Conservation (phyloP, 1,140 invertebrate species). For the Zaprionus africanus region DNA sequence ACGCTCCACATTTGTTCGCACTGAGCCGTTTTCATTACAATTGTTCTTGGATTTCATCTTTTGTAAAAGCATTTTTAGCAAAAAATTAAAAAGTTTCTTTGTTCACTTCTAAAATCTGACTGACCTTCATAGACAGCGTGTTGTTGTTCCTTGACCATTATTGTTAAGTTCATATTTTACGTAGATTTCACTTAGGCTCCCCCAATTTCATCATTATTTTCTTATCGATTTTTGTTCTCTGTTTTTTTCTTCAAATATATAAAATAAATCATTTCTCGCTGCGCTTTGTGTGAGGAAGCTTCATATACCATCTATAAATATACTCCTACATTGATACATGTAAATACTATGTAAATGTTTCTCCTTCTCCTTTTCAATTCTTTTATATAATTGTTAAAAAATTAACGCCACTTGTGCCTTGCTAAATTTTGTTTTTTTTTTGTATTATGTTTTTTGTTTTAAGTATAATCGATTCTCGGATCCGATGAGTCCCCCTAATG, state of each 20-base stretch:
- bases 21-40: slow-evolving; percentile 50
- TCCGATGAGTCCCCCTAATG: slow-evolving; percentile 23
- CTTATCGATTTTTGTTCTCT: slow-evolving; percentile 20
- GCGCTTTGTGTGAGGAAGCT: slow-evolving; percentile 72
- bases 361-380: slow-evolving; percentile 18
- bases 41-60: slow-evolving; percentile 46
- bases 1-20: slow-evolving; percentile 50
- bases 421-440: slow-evolving; percentile 39
- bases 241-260: slow-evolving; percentile 58
- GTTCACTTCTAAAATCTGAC: slow-evolving; percentile 61
- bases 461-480: slow-evolving; percentile 29
- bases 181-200: slow-evolving; percentile 22
- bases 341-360: slow-evolving; percentile 56
- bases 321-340: slow-evolving; percentile 62
- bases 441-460: slow-evolving; percentile 18
- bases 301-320: slow-evolving; percentile 83
- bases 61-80: slow-evolving; percentile 83
- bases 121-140: slow-evolving; percentile 52
- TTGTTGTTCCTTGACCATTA: slow-evolving; percentile 34
- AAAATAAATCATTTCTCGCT: slow-evolving; percentile 75
- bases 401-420: slow-evolving; percentile 72
- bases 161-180: slow-evolving; percentile 40
- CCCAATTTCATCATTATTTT: slow-evolving; percentile 11
- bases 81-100: slow-evolving; percentile 76
- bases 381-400: slow-evolving; percentile 78